Evolutionary conservation across 2,888 invertebrate species (phyloP).

Genomic region (Drosophila ustulata): DNA sequence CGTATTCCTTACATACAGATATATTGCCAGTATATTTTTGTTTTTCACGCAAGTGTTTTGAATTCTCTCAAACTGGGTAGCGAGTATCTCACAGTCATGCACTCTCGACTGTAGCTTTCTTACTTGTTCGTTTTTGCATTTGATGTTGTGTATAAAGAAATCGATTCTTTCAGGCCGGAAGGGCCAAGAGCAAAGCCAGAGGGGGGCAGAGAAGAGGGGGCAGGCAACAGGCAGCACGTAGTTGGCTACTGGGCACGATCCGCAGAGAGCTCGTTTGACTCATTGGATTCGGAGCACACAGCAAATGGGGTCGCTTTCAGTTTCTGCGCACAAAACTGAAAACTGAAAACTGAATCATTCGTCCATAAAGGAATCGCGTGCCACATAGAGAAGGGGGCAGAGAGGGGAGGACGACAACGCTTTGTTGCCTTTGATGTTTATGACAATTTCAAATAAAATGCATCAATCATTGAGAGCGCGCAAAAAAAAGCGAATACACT

Average conservation of each 20-base stretch:
- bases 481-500: slow-evolving; percentile 16
- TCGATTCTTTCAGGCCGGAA: slow-evolving; percentile 68
- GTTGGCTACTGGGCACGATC: slow-evolving; percentile 63
- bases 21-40: no score
- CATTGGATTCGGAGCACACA: slow-evolving; percentile 30
- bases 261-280: slow-evolving; percentile 44
- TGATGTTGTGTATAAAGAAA: slow-evolving; percentile 57
- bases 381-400: slow-evolving; percentile 5
- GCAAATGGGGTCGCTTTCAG: slow-evolving; percentile 55
- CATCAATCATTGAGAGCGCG: slow-evolving; percentile 55
- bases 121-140: neutral
- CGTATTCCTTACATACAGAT: no score
- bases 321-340: slow-evolving; percentile 51
- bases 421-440: slow-evolving; percentile 55
- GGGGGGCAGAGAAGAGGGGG: neutral
- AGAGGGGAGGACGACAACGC: neutral
- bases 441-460: slow-evolving; percentile 65
- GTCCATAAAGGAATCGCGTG: slow-evolving; percentile 58
- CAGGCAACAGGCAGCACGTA: slow-evolving; percentile 42
- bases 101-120: no score
- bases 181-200: slow-evolving; percentile 12
- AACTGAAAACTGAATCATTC: slow-evolving; percentile 58
- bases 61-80: no score
- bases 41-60: no score
- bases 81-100: no score